phyloP scores from a whole-genome alignment of 2,888 invertebrate genomes.

The Rutpela maculata region DNA sequence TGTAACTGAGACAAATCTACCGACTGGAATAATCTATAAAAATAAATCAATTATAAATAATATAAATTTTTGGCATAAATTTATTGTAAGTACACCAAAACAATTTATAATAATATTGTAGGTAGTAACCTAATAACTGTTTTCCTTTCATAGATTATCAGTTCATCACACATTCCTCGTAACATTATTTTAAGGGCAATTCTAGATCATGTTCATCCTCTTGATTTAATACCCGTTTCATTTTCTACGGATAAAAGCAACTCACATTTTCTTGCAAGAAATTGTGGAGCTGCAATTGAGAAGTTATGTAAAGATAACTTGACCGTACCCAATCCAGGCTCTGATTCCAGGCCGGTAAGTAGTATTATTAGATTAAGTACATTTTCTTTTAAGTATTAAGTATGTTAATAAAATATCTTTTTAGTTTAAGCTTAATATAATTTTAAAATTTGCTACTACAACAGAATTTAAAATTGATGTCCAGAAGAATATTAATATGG shows the following conservation, averaged over 20 bases:
- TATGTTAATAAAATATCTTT: constrained; percentile 45
- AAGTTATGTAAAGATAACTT: constrained; percentile 74
- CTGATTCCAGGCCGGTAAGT: constrained; percentile 62
- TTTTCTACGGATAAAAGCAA: constrained; percentile 64
- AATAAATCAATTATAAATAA: constrained; percentile 56
- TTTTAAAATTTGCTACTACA: constrained; percentile 73
- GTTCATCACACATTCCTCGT: constrained; percentile 66
- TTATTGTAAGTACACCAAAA: constrained; percentile 59
- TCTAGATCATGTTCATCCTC: constrained; percentile 73
- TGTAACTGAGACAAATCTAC: constrained; percentile 52
- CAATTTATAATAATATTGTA: background rate
- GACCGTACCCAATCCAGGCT: constrained; percentile 67
- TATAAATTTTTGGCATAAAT: constrained; percentile 64
- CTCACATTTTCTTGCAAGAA: constrained; percentile 73
- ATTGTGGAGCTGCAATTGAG: constrained; percentile 75
- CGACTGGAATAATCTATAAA: constrained; percentile 58
- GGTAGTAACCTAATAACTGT: background rate
- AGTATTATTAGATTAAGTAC: no score
- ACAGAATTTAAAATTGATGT: constrained; percentile 74
- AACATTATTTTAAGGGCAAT: constrained; percentile 71
- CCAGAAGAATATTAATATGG: constrained; percentile 71
- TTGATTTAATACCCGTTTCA: constrained; percentile 75
- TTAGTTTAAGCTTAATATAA: constrained; percentile 65
- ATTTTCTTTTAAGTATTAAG: no score
- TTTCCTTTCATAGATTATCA: constrained; percentile 51